Evolutionary conservation across 1,140 invertebrate species (phyloP).

Genomic region (Solenopsis invicta): DNA sequence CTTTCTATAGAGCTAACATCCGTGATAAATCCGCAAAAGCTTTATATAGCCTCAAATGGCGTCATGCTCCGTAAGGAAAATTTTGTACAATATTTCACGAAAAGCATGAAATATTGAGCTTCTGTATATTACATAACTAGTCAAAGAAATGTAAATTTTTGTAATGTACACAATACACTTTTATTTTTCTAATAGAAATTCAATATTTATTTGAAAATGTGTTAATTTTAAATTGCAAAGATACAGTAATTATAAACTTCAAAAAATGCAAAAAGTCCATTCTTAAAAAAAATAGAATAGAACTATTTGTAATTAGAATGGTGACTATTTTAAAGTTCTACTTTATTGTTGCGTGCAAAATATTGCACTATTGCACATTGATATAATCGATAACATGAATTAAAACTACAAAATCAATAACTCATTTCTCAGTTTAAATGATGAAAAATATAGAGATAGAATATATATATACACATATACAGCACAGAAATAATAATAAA

Average conservation of each 20-base stretch:
- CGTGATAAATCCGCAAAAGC: conserved; percentile 2
- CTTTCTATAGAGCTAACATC: not conserved
- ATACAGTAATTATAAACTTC: not conserved
- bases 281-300: not conserved
- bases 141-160: conserved; percentile 34
- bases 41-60: not conserved
- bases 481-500: not conserved
- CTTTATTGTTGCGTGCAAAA: too few species aligned
- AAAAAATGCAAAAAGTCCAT: not conserved
- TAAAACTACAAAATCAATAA: not conserved
- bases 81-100: conserved; percentile 21
- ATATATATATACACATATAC: not conserved
- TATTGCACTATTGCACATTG: not conserved
- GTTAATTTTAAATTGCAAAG: not conserved
- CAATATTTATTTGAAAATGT: not conserved
- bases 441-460: not conserved
- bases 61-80: conserved; percentile 26
- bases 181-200: not conserved
- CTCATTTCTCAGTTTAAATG: not conserved
- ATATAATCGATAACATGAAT: not conserved
- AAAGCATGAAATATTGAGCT: not conserved
- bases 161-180: not conserved
- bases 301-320: not conserved
- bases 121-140: not conserved
- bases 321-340: not conserved